Base-by-base conservation (phyloP, 2,113 vertebrate genomes). In the Leucosticte australis region DNA sequence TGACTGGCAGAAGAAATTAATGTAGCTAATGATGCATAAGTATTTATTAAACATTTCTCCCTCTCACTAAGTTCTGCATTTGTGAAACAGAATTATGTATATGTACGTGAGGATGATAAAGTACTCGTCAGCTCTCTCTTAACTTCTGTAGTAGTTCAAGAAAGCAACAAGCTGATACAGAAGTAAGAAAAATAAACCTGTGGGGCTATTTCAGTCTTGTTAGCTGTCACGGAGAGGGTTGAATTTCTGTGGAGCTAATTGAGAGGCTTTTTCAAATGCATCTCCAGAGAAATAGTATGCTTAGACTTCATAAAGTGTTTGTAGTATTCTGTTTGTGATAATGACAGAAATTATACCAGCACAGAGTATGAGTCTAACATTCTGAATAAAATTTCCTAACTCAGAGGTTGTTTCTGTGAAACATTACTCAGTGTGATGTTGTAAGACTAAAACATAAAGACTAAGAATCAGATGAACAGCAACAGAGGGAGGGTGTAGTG, bases 401-500 rank as follows among this genome's bases (percentile, higher is more conserved):
- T 46, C n/a, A 42, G 41, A 83, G 20, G 35, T 44, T n/a, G 30
- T 42, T 91, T 79, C 10, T 64, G 11, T 70, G 50, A 60, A 65
- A 50, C 13, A 21, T 8, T 46, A 7, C 37, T 86, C 28, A 65
- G 12, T 46, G 35, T 46, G 67, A 16, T 83, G 50, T 47, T 83
- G 9, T 75, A 31, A 86, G 56, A 60, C 52, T 70, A 47, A 70
- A 83, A 42, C 12, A 35, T 47, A 12, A 60, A 71, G 63, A 33
- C 63, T 68, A 63, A 46, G 53, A 79, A 60, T n/a, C 56, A 39
- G 46, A 74, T 10, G 5, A 33, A 21, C 12, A 42, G 2, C 3
- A 3, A 17, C 3, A 47, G n/a, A 14, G 27, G 21, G n/a, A 14
- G 27, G 21, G 13, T 2, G 0, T 59, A 46, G 21, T 3, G 2